These are phyloP conservation scores for Aelia acuminata DNA, from an alignment of 2,888 invertebrate species.

Conservation along the genomic window DNA sequence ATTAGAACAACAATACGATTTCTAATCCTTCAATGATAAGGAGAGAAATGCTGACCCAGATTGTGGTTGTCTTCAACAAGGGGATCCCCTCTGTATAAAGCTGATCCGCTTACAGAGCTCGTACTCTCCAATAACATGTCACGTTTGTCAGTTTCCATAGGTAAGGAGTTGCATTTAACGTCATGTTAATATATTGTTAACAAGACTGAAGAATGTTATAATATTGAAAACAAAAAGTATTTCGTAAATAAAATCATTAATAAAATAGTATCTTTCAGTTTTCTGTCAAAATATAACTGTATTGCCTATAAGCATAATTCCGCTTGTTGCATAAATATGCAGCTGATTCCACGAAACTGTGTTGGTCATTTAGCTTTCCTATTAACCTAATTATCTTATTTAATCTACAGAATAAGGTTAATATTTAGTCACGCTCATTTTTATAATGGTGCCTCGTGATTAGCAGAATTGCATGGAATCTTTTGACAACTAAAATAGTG, in stretches of 20 bases:
- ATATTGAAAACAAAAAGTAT: no score
- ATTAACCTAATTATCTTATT: background rate
- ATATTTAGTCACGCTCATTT: background rate
- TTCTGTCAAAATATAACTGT: background rate
- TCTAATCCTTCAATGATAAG: background rate
- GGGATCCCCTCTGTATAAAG: background rate
- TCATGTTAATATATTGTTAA: background rate
- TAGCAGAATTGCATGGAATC: background rate
- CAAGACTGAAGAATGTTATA: no score
- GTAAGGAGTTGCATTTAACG: background rate
- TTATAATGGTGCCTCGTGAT: background rate
- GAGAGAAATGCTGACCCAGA: background rate
- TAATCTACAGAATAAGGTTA: background rate
- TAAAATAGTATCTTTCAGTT: no score
- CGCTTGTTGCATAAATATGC: background rate
- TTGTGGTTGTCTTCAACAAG: constrained; percentile 17
- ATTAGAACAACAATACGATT: background rate
- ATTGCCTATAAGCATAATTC: background rate
- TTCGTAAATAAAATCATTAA: no score
- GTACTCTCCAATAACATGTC: background rate
- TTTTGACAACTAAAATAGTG: no score
- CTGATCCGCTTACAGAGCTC: background rate
- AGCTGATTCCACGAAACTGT: background rate
- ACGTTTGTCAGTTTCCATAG: background rate
- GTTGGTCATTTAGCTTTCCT: background rate